phyloP scores from a whole-genome alignment of 2,113 vertebrate genomes.

The Rana temporaria region DNA sequence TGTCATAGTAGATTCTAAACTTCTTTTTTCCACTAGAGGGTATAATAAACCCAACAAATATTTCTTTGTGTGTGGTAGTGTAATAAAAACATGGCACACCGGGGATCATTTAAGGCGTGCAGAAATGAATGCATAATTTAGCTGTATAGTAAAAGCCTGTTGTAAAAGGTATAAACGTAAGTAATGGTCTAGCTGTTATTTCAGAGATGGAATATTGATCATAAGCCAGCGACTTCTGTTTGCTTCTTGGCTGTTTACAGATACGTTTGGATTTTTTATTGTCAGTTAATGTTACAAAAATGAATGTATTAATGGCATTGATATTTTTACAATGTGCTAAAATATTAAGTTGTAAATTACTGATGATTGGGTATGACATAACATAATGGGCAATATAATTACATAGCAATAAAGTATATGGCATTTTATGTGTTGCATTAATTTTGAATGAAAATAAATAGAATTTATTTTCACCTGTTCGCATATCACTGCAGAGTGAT shows the following conservation, averaged over 20 bases:
- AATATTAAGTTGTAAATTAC: slow-evolving; percentile 15
- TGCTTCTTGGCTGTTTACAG: slow-evolving; percentile 50
- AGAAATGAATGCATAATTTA: slow-evolving; percentile 61
- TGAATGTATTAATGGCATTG: neutral
- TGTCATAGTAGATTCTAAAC: slow-evolving; percentile 21
- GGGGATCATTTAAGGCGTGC: slow-evolving; percentile 48
- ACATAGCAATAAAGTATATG: neutral
- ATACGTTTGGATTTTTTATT: slow-evolving; percentile 32
- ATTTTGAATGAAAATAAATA: neutral
- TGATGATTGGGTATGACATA: neutral
- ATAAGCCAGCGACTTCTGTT: slow-evolving; percentile 38
- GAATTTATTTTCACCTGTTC: neutral
- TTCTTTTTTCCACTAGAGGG: slow-evolving; percentile 66
- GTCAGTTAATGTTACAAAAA: slow-evolving; percentile 59
- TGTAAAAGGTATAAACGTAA: slow-evolving; percentile 66
- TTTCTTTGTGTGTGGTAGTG: neutral
- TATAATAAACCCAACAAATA: slow-evolving; percentile 61
- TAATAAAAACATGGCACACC: slow-evolving; percentile 44
- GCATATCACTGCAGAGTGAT: too few relatives aligned
- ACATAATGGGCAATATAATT: slow-evolving; percentile 4
- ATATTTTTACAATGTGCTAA: neutral
- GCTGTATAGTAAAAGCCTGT: slow-evolving; percentile 61
- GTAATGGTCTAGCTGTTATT: slow-evolving; percentile 59
- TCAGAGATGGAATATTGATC: slow-evolving; percentile 62
- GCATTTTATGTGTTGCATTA: neutral